Conservation (phyloP, 2,797 vertebrate genomes). For the Lagocephalus sceleratus region DNA sequence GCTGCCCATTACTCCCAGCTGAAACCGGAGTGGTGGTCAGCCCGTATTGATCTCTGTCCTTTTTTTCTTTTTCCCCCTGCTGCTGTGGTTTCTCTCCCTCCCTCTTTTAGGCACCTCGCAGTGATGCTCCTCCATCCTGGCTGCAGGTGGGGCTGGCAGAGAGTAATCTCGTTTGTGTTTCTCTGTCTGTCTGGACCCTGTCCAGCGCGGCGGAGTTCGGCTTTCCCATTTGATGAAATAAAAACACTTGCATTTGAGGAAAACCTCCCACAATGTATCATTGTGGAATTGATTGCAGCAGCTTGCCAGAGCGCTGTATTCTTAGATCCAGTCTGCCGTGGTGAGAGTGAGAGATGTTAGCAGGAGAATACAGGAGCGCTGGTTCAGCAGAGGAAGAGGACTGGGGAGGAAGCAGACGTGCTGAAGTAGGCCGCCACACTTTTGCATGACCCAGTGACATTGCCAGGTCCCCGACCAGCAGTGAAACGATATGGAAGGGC, state of each 20-base stretch:
- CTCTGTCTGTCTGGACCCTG: slow-evolving; percentile 55
- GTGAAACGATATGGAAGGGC: slow-evolving; percentile 36
- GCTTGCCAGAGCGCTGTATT: slow-evolving; percentile 52
- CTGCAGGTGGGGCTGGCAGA: slow-evolving; percentile 62
- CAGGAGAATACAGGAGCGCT: slow-evolving; percentile 17
- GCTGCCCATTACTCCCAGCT: slow-evolving; percentile 68
- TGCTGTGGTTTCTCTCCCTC: slow-evolving; percentile 19
- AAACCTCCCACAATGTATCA: slow-evolving; percentile 61
- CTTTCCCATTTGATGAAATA: slow-evolving; percentile 51
- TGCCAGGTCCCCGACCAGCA: slow-evolving; percentile 31
- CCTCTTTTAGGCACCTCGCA: slow-evolving; percentile 42
- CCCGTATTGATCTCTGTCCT: slow-evolving; percentile 60
- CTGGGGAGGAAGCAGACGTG: slow-evolving; percentile 18
- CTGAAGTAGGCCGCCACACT: slow-evolving; percentile 37
- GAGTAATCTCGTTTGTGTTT: slow-evolving; percentile 65
- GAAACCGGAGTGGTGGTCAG: slow-evolving; percentile 64
- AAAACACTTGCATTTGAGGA: slow-evolving; percentile 52
- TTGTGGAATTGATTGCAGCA: slow-evolving; percentile 60
- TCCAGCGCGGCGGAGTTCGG: slow-evolving; percentile 50
- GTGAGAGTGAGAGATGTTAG: slow-evolving; percentile 12
- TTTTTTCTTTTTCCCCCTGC: background rate
- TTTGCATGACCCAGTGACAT: slow-evolving; percentile 31
- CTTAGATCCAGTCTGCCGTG: slow-evolving; percentile 40
- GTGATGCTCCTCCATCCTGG: slow-evolving; percentile 50
- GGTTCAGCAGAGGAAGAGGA: slow-evolving; percentile 23